Evolutionary conservation across 2,888 invertebrate species (phyloP), one percentile per base, ranked within the genome.

Genomic region (Mylabris sibirica): DNA sequence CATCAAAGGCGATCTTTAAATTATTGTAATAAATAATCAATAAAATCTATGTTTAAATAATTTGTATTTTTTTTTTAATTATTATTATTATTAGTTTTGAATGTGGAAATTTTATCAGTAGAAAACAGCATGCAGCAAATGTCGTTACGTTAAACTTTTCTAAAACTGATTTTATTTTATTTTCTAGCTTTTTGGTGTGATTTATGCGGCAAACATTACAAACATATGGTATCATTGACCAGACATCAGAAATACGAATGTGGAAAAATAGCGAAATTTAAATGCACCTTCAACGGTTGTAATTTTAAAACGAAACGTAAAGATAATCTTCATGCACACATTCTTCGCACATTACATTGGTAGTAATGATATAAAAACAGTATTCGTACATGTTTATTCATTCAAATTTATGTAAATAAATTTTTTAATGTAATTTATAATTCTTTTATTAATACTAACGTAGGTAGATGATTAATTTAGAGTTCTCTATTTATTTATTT

Each of bases 201-300:
- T 8, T 69, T 69, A 60, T 81, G 81, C 64, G 65, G 69, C n/a
- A 81, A 80, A 69, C 70, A 69, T 17, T 81, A 81, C 71, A 80
- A 79, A 70, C 79, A 80, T 63, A 77, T 77, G 0, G 77, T 78
- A 69, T 80, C 81, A 0, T 67, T 81, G 66, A 78, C 71, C 24
- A 70, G 81, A 6, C 82, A 82, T 67, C 65, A 71, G 66, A 78
- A 75, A 65, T 80, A 80, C 64, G 81, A 81, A 62, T 82, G 82
- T 44, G 81, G 81, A 3, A 81, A 81, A 63, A 75, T 74, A 44
- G 76, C 80, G 11, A 73, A 73, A 8, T 80, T 80, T 63, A 70
- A 74, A 59, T 82, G 82, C 59, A 70, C 77, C 20, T 73, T 78
- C 9, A 26, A 66, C 5, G 79, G 78, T 11, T 81, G 81, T 60